phyloP scores from a whole-genome alignment of 1,140 invertebrate species.

The Nautilus pompilius region DNA sequence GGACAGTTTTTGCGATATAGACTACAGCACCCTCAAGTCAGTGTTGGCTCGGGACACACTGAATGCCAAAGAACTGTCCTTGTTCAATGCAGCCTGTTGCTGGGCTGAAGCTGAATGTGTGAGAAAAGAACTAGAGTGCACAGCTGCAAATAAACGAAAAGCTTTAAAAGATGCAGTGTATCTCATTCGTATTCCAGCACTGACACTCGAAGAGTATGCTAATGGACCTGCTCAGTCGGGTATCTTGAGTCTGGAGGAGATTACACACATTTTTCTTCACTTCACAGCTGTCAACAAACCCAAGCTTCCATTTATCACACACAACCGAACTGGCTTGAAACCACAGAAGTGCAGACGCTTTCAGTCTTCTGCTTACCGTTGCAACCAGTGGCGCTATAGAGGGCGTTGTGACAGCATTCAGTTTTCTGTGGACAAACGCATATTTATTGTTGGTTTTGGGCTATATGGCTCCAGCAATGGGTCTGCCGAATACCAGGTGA shows the following conservation, averaged over 20 bases:
- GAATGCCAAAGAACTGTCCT: constrained; percentile 72
- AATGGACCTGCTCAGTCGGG: constrained; percentile 70
- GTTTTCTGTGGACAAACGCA: constrained; percentile 77
- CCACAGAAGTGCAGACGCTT: constrained; percentile 90
- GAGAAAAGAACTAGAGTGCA: constrained; percentile 65
- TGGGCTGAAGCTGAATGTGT: constrained; percentile 80
- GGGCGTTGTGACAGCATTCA: constrained; percentile 81
- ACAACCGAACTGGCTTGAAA: constrained; percentile 78
- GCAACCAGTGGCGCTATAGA: constrained; percentile 91
- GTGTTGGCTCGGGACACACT: constrained; percentile 81
- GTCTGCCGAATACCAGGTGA: constrained; percentile 77
- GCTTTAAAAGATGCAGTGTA: constrained; percentile 70
- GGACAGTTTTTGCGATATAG: constrained; percentile 85
- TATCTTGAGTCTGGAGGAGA: constrained; percentile 71
- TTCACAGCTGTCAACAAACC: constrained; percentile 76
- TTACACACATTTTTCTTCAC: constrained; percentile 77
- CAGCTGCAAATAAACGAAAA: constrained; percentile 68
- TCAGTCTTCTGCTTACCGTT: constrained; percentile 91
- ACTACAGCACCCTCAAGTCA: constrained; percentile 74
- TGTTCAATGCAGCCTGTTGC: constrained; percentile 68
- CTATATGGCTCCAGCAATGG: constrained; percentile 83
- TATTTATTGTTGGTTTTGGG: constrained; percentile 83
- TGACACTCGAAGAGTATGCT: constrained; percentile 84
- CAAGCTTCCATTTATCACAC: constrained; percentile 73
- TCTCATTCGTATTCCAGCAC: constrained; percentile 77